Percentiles rank a stretch among this genome's conserved stretches.
Evolutionary conservation across 2,113 vertebrate species (phyloP).

Genomic region (Garra rufa): DNA sequence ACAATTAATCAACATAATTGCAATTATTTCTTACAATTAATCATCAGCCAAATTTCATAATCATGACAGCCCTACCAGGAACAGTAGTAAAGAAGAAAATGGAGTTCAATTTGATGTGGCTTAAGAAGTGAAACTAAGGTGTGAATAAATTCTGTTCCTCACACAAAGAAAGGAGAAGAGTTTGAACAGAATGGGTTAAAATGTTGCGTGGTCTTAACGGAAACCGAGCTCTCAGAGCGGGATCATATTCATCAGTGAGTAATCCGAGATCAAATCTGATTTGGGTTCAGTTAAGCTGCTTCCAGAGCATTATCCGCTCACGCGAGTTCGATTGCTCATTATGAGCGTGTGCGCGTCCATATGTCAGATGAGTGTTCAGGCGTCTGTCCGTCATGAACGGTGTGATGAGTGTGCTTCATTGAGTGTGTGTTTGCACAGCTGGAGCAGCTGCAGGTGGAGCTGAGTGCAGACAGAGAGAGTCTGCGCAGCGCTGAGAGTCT

Average conservation of each 20-base stretch:
- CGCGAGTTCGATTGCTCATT: slow-evolving; percentile 34
- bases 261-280: slow-evolving; percentile 4
- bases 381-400: background rate
- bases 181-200: background rate
- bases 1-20: too few relatives aligned
- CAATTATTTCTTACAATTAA: too few relatives aligned
- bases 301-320: slow-evolving; percentile 45
- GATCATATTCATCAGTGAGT: background rate
- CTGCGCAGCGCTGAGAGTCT: slow-evolving; percentile 87
- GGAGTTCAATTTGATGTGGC: background rate
- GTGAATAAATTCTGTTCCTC: background rate
- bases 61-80: too few relatives aligned
- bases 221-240: background rate
- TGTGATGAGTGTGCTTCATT: background rate
- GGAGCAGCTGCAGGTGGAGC: slow-evolving; percentile 85
- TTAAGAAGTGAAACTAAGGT: background rate
- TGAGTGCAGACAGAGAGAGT: slow-evolving; percentile 85
- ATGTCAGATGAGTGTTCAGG: background rate
- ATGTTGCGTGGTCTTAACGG: background rate
- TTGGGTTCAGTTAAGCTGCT: slow-evolving; percentile 41
- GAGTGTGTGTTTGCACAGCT: slow-evolving; percentile 73
- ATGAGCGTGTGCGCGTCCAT: slow-evolving; percentile 7
- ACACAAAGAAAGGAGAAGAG: background rate
- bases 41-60: too few relatives aligned
- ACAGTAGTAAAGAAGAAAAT: background rate